Evolutionary conservation across 2,113 vertebrate genomes (phyloP).

Genomic region (Campylomormyrus numenius): DNA sequence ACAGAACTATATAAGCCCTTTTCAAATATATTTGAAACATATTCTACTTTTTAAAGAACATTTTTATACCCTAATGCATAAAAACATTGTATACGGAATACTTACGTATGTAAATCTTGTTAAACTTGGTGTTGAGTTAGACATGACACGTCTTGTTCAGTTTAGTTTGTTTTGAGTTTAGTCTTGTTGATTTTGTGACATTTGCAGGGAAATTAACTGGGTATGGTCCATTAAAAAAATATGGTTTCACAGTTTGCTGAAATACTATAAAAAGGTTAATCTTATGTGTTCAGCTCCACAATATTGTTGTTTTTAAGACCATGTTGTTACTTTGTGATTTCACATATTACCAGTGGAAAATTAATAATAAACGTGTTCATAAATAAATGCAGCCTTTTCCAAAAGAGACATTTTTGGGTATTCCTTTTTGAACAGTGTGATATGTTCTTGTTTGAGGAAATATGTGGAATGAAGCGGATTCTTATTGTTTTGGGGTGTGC

Average conservation of each 20-base stretch:
- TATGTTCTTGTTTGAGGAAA: background rate
- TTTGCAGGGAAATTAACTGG: conserved; percentile 33
- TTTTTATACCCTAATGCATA: conserved; percentile 19
- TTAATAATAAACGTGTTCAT: conserved; percentile 31
- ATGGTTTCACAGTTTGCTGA: conserved; percentile 22
- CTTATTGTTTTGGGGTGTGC: background rate
- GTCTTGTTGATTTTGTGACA: conserved; percentile 33
- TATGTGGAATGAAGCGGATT: background rate
- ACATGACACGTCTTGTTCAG: conserved; percentile 23
- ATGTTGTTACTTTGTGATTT: conserved; percentile 30
- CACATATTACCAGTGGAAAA: conserved; percentile 24
- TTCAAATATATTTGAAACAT: background rate
- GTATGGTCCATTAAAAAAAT: conserved; percentile 22
- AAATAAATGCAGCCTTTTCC: conserved; percentile 45
- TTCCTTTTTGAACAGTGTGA: background rate
- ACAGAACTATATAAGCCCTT: conserved; percentile 13
- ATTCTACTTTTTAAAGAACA: conserved; percentile 22
- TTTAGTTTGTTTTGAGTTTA: conserved; percentile 27
- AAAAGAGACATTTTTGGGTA: conserved; percentile 16
- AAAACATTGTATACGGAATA: conserved; percentile 18
- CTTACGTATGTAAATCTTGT: conserved; percentile 24
- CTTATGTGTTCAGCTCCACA: conserved; percentile 33
- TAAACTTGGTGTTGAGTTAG: conserved; percentile 22
- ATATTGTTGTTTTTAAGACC: conserved; percentile 32
- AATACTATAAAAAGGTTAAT: conserved; percentile 16